phyloP scores from a whole-genome alignment of 2,797 vertebrate species.

The Lateolabrax maculatus region DNA sequence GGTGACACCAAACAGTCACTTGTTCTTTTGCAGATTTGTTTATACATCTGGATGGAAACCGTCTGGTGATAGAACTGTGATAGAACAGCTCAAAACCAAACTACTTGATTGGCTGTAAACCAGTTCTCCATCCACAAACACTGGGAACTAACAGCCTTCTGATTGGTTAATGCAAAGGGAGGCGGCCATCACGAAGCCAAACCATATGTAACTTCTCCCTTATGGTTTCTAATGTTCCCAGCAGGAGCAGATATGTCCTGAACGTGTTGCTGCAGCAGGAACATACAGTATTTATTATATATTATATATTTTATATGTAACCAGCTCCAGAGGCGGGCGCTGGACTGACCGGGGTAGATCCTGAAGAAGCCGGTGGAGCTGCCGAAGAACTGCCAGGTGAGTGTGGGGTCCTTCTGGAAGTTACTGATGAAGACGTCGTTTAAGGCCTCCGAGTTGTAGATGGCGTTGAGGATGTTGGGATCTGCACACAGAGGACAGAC shows the following conservation, averaged over 20 bases:
- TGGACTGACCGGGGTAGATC: slow-evolving; percentile 92
- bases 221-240: background rate
- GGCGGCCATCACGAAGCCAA: background rate
- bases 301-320: too few relatives aligned
- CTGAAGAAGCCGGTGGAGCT: slow-evolving; percentile 97
- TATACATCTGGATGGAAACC: too few relatives aligned
- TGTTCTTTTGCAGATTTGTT: too few relatives aligned
- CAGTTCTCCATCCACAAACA: background rate
- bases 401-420: slow-evolving; percentile 94
- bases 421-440: slow-evolving; percentile 94
- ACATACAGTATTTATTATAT: too few relatives aligned
- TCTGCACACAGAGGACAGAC: slow-evolving; percentile 78
- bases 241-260: too few relatives aligned
- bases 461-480: slow-evolving; percentile 93
- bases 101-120: background rate
- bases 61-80: too few relatives aligned
- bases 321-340: too few relatives aligned
- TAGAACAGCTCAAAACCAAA: background rate
- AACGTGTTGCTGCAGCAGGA: too few relatives aligned
- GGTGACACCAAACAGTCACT: too few relatives aligned
- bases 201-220: too few relatives aligned
- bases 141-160: background rate
- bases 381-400: slow-evolving; percentile 99
- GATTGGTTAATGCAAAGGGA: background rate
- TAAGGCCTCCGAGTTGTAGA: slow-evolving; percentile 96